Percentiles rank a stretch among this genome's conserved stretches.
Evolutionary conservation across 2,797 vertebrate species (phyloP).

Genomic region (Poeciliopsis paucimaculata): DNA sequence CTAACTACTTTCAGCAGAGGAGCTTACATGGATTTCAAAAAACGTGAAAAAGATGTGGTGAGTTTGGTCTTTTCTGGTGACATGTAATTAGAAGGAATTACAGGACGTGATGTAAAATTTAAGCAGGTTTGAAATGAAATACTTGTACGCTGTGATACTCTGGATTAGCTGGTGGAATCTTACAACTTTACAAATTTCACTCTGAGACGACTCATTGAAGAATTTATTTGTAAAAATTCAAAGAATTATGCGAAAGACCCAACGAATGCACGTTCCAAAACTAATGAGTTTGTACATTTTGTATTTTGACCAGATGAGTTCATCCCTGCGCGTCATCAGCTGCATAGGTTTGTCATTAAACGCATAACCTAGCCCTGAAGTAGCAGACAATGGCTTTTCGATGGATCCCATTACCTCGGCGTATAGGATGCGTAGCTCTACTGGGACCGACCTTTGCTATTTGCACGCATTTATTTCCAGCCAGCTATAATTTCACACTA

Average conservation of each 20-base stretch:
- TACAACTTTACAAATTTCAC: slow-evolving; percentile 6
- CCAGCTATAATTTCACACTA: slow-evolving; percentile 77
- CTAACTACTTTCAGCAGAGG: not conserved
- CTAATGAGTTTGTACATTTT: slow-evolving; percentile 25
- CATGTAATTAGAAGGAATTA: not conserved
- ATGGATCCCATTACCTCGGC: slow-evolving; percentile 74
- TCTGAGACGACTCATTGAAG: slow-evolving; percentile 18
- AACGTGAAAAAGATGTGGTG: not conserved
- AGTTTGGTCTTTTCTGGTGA: not conserved
- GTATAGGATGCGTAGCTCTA: slow-evolving; percentile 68
- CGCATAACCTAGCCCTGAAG: slow-evolving; percentile 57
- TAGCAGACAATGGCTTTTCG: slow-evolving; percentile 74
- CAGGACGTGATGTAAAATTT: not conserved
- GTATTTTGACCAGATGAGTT: slow-evolving; percentile 1
- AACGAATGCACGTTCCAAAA: slow-evolving; percentile 29
- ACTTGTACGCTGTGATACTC: not conserved
- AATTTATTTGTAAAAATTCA: slow-evolving; percentile 42
- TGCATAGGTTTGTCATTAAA: slow-evolving; percentile 72
- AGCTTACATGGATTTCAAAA: not conserved
- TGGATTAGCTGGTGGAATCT: not conserved
- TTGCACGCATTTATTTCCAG: slow-evolving; percentile 74
- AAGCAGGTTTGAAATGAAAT: not conserved
- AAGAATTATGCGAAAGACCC: slow-evolving; percentile 14
- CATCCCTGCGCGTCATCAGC: slow-evolving; percentile 33
- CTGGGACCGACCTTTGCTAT: slow-evolving; percentile 72